A percentile compares a stretch with the other conserved stretches of the same genome.
phyloP scores from a whole-genome alignment of 2,113 vertebrate species.

The Myiozetetes cayanensis region DNA sequence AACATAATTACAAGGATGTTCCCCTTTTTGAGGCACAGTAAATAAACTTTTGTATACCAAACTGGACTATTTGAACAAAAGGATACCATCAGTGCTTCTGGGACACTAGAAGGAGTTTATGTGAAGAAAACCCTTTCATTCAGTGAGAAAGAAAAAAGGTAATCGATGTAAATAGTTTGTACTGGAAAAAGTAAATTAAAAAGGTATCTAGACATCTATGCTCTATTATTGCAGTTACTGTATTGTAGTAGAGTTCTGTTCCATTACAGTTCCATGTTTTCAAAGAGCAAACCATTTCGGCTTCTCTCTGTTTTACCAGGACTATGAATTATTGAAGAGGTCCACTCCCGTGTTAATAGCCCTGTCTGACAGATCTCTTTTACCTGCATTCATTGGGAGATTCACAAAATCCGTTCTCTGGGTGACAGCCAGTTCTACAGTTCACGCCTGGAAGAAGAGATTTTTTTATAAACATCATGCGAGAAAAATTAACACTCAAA shows the following conservation, averaged over 20 bases:
- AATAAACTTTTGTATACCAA: background rate
- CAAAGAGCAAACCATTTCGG: background rate
- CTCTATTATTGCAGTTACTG: background rate
- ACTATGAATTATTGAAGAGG: background rate
- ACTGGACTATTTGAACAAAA: background rate
- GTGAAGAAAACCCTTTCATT: background rate
- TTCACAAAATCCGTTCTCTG: constrained; percentile 87
- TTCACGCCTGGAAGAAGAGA: constrained; percentile 75
- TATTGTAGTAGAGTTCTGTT: background rate
- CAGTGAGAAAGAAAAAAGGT: background rate
- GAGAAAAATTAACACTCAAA: background rate
- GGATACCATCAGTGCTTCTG: background rate
- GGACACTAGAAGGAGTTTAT: background rate
- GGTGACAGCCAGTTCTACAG: constrained; percentile 84
- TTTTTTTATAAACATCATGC: background rate
- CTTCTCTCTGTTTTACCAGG: background rate
- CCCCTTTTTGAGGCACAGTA: background rate
- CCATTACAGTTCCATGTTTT: background rate
- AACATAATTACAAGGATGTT: background rate
- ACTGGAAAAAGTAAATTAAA: background rate
- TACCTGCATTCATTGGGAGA: constrained; percentile 90
- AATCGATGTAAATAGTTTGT: background rate
- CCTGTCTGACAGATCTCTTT: background rate
- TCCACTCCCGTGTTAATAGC: background rate
- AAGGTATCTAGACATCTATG: background rate